Conservation (phyloP, 2,113 vertebrate species). For the Etheostoma spectabile region DNA sequence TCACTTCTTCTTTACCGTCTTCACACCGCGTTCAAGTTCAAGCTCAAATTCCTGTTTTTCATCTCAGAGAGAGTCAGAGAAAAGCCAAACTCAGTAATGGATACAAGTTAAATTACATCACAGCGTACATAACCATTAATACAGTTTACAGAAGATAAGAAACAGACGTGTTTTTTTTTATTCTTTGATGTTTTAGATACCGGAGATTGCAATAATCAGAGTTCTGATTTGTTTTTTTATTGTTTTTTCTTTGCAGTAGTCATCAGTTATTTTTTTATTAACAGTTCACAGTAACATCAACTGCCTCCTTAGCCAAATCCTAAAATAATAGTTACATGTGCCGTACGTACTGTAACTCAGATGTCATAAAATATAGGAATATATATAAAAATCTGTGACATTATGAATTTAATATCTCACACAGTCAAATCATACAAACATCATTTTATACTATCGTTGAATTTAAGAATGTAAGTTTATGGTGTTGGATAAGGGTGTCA, state of each 20-base stretch:
- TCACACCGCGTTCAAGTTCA: background rate
- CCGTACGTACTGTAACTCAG: too few species aligned
- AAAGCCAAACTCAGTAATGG: background rate
- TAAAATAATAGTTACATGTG: too few species aligned
- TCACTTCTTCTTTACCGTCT: background rate
- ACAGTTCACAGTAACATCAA: too few species aligned
- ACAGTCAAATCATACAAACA: too few species aligned
- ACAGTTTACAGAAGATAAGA: background rate
- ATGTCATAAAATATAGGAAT: too few species aligned
- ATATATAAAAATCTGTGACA: too few species aligned
- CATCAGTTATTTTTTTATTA: background rate
- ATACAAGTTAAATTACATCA: background rate
- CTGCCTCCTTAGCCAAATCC: too few species aligned
- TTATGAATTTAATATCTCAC: too few species aligned
- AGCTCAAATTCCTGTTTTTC: background rate
- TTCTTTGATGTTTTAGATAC: background rate
- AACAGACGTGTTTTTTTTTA: background rate
- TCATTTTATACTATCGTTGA: background rate
- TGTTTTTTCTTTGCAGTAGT: background rate
- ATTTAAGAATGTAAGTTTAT: background rate
- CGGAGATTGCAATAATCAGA: background rate
- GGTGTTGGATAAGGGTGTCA: conserved; percentile 9
- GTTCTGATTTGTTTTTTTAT: background rate
- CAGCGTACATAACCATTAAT: background rate
- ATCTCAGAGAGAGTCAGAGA: too few species aligned